Percentiles rank a stretch among this genome's conserved stretches.
Conservation (phyloP, 2,888 invertebrate species). For the Stegophylla sp. region DNA sequence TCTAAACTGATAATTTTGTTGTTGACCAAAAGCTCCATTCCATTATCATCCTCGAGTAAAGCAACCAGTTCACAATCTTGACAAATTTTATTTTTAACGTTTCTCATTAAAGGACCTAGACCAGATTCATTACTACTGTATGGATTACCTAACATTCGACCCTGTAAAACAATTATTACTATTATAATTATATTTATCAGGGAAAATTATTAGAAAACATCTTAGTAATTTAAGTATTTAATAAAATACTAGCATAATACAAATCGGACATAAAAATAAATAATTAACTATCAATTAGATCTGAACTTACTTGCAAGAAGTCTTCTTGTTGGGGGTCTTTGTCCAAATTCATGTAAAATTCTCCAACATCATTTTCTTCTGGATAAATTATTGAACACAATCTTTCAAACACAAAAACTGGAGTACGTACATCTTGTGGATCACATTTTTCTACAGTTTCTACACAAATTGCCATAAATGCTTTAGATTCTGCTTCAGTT, state of each 20-base stretch:
- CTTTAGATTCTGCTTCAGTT: conserved; percentile 92
- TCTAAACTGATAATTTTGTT: conserved; percentile 98
- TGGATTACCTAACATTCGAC: conserved; percentile 97
- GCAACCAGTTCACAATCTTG: conserved; percentile 98
- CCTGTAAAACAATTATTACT: conserved; percentile 66
- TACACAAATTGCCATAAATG: conserved; percentile 96
- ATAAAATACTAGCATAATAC: background rate
- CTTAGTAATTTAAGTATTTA: background rate
- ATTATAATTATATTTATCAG: background rate
- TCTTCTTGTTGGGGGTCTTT: conserved; percentile 99
- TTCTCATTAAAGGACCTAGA: conserved; percentile 95
- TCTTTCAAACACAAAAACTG: conserved; percentile 96
- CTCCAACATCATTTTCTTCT: conserved; percentile 95
- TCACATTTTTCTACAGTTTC: conserved; percentile 92
- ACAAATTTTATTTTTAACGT: conserved; percentile 98
- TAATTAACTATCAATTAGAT: background rate
- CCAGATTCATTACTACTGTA: conserved; percentile 93
- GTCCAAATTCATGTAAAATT: conserved; percentile 94
- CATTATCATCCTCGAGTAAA: conserved; percentile 95
- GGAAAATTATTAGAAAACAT: background rate
- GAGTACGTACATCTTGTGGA: conserved; percentile 90
- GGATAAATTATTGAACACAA: conserved; percentile 97
- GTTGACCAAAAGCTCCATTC: conserved; percentile 96
- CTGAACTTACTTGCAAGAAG: conserved; percentile 78
- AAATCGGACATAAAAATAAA: background rate